A percentile compares a stretch with the other conserved stretches of the same genome.
Evolutionary conservation across 2,113 vertebrate species (phyloP).

Genomic region (Pollimyrus isidori): DNA sequence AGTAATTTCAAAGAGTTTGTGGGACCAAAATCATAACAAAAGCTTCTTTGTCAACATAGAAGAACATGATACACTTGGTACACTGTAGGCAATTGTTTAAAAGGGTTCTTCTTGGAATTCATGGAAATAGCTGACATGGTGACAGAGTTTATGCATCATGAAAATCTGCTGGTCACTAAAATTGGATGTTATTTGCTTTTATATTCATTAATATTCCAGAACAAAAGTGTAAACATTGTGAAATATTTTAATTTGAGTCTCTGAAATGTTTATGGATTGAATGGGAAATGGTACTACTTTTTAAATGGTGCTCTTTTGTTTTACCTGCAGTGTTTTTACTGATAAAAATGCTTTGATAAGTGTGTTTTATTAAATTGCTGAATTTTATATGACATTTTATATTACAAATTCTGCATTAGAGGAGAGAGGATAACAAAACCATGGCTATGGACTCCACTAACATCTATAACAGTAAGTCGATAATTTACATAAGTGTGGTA

Average conservation of each 20-base stretch:
- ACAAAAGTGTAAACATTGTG: neutral
- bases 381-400: neutral
- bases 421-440: neutral
- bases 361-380: neutral
- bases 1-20: neutral
- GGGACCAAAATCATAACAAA: neutral
- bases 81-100: neutral
- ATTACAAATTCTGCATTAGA: neutral
- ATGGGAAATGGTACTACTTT: neutral
- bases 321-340: neutral
- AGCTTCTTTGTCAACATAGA: neutral
- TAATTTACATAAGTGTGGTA: neutral
- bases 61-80: slow-evolving; percentile 1
- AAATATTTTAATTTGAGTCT: neutral
- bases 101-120: neutral
- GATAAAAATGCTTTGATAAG: neutral
- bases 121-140: neutral
- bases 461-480: neutral
- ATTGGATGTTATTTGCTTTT: neutral
- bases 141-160: neutral
- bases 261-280: neutral
- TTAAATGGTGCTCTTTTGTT: neutral
- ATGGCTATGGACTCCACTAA: neutral
- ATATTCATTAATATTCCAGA: slow-evolving; percentile 1
- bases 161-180: neutral